Percentiles rank a stretch among this genome's conserved stretches.
These are phyloP conservation scores for Holothuria leucospilota DNA, from an alignment of 53 echinoderm and acorn worm species.

Conservation along the genomic window DNA sequence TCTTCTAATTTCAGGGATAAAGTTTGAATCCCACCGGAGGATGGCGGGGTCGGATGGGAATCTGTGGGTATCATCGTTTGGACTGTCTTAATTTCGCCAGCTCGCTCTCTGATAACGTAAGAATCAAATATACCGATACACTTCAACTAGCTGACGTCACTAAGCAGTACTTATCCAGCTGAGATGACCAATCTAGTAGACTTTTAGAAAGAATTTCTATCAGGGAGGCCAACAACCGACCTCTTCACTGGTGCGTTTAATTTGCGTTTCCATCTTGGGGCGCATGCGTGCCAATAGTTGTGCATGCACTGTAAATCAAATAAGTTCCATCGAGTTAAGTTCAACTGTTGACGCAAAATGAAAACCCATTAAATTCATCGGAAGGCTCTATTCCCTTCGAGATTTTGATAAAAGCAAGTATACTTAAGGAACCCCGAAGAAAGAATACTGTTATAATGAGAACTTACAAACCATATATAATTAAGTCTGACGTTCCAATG, in stretches of 20 bases:
- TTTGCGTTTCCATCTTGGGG: conserved; percentile 44
- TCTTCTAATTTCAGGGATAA: not conserved
- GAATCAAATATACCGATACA: too few species aligned
- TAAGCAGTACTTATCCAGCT: too few species aligned
- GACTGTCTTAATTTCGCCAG: conserved; percentile 9
- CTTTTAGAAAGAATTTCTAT: too few species aligned
- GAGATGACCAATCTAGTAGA: too few species aligned
- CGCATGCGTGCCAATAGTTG: conserved; percentile 40
- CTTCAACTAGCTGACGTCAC: too few species aligned
- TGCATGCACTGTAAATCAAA: conserved; percentile 22
- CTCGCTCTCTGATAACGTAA: not conserved
- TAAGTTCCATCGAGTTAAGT: conserved; percentile 30
- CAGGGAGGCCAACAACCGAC: conserved; percentile 41
- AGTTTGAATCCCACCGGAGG: not conserved
- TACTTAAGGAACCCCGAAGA: conserved; percentile 28
- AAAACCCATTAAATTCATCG: conserved; percentile 26
- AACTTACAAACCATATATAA: conserved; percentile 47
- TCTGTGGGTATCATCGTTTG: not conserved
- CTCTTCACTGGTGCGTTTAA: conserved; percentile 32
- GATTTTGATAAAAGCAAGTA: conserved; percentile 47
- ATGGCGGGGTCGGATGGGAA: conserved; percentile 4
- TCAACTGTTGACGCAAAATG: conserved; percentile 36
- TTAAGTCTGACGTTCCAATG: conserved; percentile 46
- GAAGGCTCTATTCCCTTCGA: conserved; percentile 24
- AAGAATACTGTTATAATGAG: conserved; percentile 31